Percentiles rank a stretch among this genome's conserved stretches.
phyloP scores from a whole-genome alignment of 2,888 invertebrate genomes.

The Orthonevra nobilis region DNA sequence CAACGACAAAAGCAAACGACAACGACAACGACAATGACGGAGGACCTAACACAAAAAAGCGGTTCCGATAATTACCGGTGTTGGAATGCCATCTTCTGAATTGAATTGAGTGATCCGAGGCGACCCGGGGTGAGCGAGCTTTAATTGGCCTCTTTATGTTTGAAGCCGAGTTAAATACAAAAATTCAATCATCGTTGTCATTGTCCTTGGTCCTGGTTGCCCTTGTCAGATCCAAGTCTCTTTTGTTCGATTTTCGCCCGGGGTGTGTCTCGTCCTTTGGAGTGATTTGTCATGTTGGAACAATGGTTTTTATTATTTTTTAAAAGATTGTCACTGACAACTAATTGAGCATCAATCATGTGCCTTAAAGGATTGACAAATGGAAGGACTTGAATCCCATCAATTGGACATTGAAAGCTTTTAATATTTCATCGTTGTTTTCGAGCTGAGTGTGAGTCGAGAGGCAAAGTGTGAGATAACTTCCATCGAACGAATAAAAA shows the following conservation, averaged over 20 bases:
- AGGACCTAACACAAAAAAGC: slow-evolving; percentile 59
- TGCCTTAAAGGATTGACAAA: not conserved
- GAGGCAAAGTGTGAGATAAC: too few relatives aligned
- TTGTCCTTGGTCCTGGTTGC: not conserved
- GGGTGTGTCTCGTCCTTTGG: slow-evolving; percentile 20
- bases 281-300: slow-evolving; percentile 47
- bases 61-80: slow-evolving; percentile 67
- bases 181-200: slow-evolving; percentile 57
- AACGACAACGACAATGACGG: slow-evolving; percentile 26
- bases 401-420: slow-evolving; percentile 28
- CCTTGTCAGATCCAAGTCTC: slow-evolving; percentile 11
- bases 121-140: slow-evolving; percentile 1
- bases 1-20: not conserved
- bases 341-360: slow-evolving; percentile 66
- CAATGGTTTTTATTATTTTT: slow-evolving; percentile 55
- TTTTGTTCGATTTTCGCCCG: slow-evolving; percentile 10
- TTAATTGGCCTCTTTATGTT: slow-evolving; percentile 59
- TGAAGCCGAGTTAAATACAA: slow-evolving; percentile 6
- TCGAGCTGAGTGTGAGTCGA: too few relatives aligned
- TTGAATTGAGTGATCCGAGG: too few relatives aligned
- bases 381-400: slow-evolving; percentile 35
- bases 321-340: slow-evolving; percentile 58
- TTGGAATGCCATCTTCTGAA: slow-evolving; percentile 42
- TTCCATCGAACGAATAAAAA: too few relatives aligned
- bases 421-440: slow-evolving; percentile 46